Conservation (phyloP, 92 coral and sea anemone genomes). For the Actinernus sp. region DNA sequence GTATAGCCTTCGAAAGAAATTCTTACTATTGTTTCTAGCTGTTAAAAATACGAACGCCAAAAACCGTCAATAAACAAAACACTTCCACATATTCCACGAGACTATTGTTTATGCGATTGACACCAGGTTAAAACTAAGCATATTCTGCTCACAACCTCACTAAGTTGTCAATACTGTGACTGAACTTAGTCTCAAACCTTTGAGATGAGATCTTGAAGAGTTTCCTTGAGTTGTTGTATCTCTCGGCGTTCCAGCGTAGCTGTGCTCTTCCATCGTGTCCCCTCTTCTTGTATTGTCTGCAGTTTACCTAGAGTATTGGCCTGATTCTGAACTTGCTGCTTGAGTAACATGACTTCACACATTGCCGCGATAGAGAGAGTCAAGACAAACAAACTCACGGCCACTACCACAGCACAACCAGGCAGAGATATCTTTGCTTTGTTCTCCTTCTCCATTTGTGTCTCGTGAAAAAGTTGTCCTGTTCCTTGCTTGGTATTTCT, state of each 20-base stretch:
- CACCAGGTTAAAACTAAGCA: too few relatives aligned
- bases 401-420: constrained; percentile 8
- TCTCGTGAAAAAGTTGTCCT: background rate
- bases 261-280: constrained; percentile 14
- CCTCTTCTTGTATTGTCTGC: constrained; percentile 1
- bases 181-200: too few relatives aligned
- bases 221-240: background rate
- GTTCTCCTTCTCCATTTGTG: constrained; percentile 51
- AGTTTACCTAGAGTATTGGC: constrained; percentile 12
- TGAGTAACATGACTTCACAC: constrained; percentile 16
- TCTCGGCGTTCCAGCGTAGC: background rate
- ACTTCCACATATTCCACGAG: too few relatives aligned
- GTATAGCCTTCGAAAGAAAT: too few relatives aligned
- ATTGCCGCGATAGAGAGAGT: constrained; percentile 14
- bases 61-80: too few relatives aligned
- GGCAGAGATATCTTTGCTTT: constrained; percentile 24
- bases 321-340: constrained; percentile 4
- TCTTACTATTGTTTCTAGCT: too few relatives aligned
- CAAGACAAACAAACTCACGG: constrained; percentile 8
- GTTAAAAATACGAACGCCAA: too few relatives aligned
- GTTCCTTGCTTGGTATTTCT: background rate
- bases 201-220: too few relatives aligned
- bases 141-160: too few relatives aligned
- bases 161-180: too few relatives aligned
- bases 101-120: too few relatives aligned